Base-by-base conservation (phyloP, 2,797 vertebrate genomes). In the Helicolenus hilgendorfi region DNA sequence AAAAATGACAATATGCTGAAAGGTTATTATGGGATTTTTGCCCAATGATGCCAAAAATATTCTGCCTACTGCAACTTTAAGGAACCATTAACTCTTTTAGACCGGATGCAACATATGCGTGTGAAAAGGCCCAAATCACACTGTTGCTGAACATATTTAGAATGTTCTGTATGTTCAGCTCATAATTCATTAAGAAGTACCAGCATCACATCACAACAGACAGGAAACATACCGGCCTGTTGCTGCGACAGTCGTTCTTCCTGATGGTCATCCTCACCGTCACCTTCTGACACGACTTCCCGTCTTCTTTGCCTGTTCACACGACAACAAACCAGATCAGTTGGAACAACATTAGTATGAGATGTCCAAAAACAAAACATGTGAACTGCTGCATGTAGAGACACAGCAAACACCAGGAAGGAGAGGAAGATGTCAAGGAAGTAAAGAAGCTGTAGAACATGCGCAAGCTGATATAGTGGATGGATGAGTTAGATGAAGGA, bases 261-360 rank as follows among this genome's bases (percentile, higher is more conserved):
- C 99, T 97, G 94, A 99, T 99, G 2, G 99, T 99, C 99, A 99
- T 99, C 91, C 99, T 97, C 83, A 99, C 99, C 0, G 98, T 99
- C 94, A 99, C 99, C 91, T 98, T 99, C 96, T 99, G 99, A 96
- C 99, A 99, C 8, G 98, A 99, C 92, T 99, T 99, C 49, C 99
- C 99, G 15, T 99, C 99, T 94, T 99, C 99, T 96, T 99, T 99
- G 93, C 99, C 99, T 99, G 94, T 94, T 94, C 69, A 81, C 26
- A 67, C 4, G 56, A 74, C 64, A 70, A 85, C 35, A 83, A 24
- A 89, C 14, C 65, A 79, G 77, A 82, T 77, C 62, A 20, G 73
- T 20, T 6, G 29, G 8, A 67, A 26, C 4, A 60, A 29, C 67
- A 9, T 45, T 6, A 9, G 62, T 4, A 2, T 11, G 5, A 24